Evolutionary conservation across 1,140 invertebrate species (phyloP), one percentile per base, ranked within the genome.

Genomic region (Neotoxoptera formosana): DNA sequence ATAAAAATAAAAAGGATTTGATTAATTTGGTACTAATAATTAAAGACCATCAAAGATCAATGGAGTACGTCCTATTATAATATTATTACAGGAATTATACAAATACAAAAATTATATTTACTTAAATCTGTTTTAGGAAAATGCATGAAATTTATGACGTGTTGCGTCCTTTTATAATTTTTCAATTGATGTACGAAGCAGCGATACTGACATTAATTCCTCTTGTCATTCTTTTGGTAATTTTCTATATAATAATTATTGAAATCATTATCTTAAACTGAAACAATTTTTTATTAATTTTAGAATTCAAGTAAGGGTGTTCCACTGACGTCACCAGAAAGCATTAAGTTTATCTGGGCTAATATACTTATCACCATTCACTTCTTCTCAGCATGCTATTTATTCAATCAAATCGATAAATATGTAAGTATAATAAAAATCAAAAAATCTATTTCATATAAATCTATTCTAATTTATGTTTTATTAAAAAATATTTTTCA

Each of bases 31-130:
- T 41, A n/a, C 30, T 51, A 17, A 90, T 60, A n/a, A 90, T 60
- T 41, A 23, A 60, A 90, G 88, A 90, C 8, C 88, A 90, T 60
- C 88, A 90, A 60, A 90, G 41, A 25, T 36, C 23, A 7, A 90
- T 45, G 4, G 60, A 90, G 88, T 36, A 90, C 4, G 4, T 67
- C n/a, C 0, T 17, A 76, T 20, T 76, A n/a, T 34, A 0, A 7
- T 6, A n/a, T 76, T 76, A 14, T 7, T 36, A 86, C 30, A 23
- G 3, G 3, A 25, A 41, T 83, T 11, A 21, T 17, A 9, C 9
- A 23, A 83, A 41, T 83, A 83, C 7, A 7, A 23, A 83, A 23
- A 41, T 23, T 41, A 83, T 36, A 17, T n/a, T 76, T 11, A 76
- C n/a, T n/a, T 76, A 34, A 76, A 17, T 0, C 0, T n/a, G n/a